phyloP scores from a whole-genome alignment of 2,888 invertebrate species.

The Chalcosyrphus nemorum region DNA sequence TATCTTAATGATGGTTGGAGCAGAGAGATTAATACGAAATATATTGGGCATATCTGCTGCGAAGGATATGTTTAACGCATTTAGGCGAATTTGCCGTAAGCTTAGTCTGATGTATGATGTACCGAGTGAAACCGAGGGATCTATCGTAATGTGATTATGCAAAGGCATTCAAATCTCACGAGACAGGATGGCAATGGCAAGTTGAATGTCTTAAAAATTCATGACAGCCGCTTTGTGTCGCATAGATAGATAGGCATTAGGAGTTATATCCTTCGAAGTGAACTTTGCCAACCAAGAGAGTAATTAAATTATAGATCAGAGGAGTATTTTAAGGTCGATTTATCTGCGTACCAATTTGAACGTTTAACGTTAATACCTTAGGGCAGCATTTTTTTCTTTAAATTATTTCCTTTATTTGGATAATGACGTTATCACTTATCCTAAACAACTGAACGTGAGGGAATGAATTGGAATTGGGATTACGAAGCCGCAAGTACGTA shows the following conservation, averaged over 20 bases:
- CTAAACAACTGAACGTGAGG: too few species aligned
- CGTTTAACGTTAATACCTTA: too few species aligned
- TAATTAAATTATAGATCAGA: too few species aligned
- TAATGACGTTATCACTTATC: too few species aligned
- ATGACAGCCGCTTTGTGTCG: neutral
- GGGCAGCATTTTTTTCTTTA: too few species aligned
- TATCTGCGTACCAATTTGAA: too few species aligned
- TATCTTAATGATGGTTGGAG: conserved; percentile 30
- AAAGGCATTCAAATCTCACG: neutral
- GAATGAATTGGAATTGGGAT: too few species aligned
- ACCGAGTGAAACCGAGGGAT: neutral
- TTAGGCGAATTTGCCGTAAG: conserved; percentile 34
- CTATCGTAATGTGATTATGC: conserved; percentile 4
- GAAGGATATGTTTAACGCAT: conserved; percentile 35
- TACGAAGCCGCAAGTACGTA: too few species aligned
- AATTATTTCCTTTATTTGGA: too few species aligned
- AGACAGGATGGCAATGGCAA: neutral
- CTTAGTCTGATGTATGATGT: conserved; percentile 28
- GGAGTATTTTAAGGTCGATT: too few species aligned
- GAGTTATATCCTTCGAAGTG: too few species aligned
- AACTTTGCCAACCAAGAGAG: too few species aligned
- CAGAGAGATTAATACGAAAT: conserved; percentile 37
- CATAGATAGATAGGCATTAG: neutral
- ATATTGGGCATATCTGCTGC: conserved; percentile 16
- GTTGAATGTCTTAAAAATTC: neutral